Conservation (phyloP, 2,113 vertebrate genomes). For the Tetrax tetrax region DNA sequence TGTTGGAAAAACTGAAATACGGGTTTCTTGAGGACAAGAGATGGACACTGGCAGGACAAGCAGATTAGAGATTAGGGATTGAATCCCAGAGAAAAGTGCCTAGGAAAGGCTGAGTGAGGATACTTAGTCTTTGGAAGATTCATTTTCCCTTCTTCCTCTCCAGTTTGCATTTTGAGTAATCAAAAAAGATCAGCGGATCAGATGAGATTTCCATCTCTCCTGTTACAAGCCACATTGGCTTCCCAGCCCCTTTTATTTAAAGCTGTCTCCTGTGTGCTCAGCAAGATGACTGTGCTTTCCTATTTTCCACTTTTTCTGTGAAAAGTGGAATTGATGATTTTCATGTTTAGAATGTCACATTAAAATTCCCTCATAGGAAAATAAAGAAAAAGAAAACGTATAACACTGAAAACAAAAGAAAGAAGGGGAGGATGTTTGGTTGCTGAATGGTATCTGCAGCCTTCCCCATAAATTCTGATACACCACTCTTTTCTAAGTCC, state of each 20-base stretch:
- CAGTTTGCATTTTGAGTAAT: not conserved
- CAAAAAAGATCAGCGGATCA: not conserved
- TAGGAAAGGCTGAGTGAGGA: not conserved
- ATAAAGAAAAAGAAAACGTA: not conserved
- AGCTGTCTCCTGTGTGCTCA: not conserved
- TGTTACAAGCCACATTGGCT: not conserved
- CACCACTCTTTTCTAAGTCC: not conserved
- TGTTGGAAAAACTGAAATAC: not conserved
- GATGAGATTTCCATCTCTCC: not conserved
- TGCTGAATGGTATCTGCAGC: not conserved
- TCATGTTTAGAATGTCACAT: not conserved
- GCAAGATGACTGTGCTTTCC: not conserved
- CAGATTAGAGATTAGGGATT: not conserved
- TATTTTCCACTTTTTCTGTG: not conserved
- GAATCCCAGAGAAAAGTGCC: not conserved
- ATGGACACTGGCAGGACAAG: not conserved
- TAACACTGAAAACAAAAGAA: not conserved
- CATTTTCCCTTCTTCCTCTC: not conserved
- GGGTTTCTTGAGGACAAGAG: not conserved
- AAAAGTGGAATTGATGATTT: not conserved
- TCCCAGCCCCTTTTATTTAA: not conserved
- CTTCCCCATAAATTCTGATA: not conserved
- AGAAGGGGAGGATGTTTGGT: not conserved
- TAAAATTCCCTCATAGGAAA: not conserved
- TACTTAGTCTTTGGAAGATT: not conserved